phyloP scores from a whole-genome alignment of 2,888 invertebrate species.

The Ptychoptera contaminata region DNA sequence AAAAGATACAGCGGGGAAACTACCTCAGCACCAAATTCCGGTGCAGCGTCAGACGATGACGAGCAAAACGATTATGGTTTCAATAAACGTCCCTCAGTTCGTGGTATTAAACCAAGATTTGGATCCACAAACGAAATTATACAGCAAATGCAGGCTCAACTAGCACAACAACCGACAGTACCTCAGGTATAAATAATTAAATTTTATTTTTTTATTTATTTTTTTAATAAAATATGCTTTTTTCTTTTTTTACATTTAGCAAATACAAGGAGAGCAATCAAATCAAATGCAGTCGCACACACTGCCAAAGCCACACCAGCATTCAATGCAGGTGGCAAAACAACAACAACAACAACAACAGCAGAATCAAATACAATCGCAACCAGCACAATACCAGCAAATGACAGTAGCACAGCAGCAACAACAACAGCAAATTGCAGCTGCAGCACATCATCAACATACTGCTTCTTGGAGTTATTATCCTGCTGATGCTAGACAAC shows the following conservation, averaged over 20 bases:
- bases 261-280: conserved; percentile 17
- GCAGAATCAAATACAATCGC: conserved; percentile 21
- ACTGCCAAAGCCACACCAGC: conserved; percentile 19
- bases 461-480: conserved; percentile 30
- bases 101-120: conserved; percentile 77
- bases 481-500: conserved; percentile 22
- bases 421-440: conserved; percentile 14
- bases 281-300: conserved; percentile 21
- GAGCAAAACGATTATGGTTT: conserved; percentile 84
- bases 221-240: background rate
- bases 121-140: conserved; percentile 66
- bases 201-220: conserved; percentile 5
- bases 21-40: conserved; percentile 16
- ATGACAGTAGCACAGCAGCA: conserved; percentile 8
- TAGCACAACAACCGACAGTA: conserved; percentile 25
- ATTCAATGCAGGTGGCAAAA: conserved; percentile 10
- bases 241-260: conserved; percentile 5
- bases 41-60: conserved; percentile 40
- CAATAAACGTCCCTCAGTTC: conserved; percentile 73
- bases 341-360: conserved; percentile 15
- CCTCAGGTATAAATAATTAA: conserved; percentile 24
- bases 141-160: conserved; percentile 63
- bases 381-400: conserved; percentile 20
- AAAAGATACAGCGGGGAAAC: conserved; percentile 50
- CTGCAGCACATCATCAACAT: conserved; percentile 25